phyloP scores from a whole-genome alignment of 1,140 invertebrate genomes.

The Bombyx mori region DNA sequence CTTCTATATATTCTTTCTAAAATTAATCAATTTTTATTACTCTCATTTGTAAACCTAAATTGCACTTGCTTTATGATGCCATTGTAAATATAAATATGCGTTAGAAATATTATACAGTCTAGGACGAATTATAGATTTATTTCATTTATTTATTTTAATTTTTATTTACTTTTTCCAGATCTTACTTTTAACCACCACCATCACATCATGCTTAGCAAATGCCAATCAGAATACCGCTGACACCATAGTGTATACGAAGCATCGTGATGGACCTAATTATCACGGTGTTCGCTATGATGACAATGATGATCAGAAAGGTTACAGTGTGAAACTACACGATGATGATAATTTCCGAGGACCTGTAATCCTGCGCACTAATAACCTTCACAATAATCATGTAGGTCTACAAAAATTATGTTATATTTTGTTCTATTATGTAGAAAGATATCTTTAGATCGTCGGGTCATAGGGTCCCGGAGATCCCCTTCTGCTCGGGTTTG shows the following conservation, averaged over 20 bases:
- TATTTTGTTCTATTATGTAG: not conserved
- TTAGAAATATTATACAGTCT: too few relatives aligned
- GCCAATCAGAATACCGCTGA: not conserved
- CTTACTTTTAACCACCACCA: not conserved
- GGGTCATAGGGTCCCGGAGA: too few relatives aligned
- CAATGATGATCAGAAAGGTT: not conserved
- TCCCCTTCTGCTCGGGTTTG: too few relatives aligned
- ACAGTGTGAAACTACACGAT: not conserved
- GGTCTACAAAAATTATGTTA: not conserved
- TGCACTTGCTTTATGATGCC: too few relatives aligned
- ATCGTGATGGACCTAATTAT: not conserved
- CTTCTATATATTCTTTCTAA: too few relatives aligned
- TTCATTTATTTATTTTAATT: not conserved
- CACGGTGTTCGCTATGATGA: not conserved
- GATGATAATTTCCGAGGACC: slow-evolving; percentile 5
- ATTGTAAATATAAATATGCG: too few relatives aligned
- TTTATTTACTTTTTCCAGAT: not conserved
- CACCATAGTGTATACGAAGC: not conserved
- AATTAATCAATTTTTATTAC: too few relatives aligned
- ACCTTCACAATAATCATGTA: slow-evolving; percentile 5
- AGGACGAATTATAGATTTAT: too few relatives aligned
- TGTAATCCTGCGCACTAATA: slow-evolving; percentile 3
- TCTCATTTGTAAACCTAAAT: too few relatives aligned
- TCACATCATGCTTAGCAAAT: not conserved
- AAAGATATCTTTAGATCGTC: not conserved